Base-by-base conservation (phyloP, 2,888 invertebrate species). In the Lasioglossum leucozonium region DNA sequence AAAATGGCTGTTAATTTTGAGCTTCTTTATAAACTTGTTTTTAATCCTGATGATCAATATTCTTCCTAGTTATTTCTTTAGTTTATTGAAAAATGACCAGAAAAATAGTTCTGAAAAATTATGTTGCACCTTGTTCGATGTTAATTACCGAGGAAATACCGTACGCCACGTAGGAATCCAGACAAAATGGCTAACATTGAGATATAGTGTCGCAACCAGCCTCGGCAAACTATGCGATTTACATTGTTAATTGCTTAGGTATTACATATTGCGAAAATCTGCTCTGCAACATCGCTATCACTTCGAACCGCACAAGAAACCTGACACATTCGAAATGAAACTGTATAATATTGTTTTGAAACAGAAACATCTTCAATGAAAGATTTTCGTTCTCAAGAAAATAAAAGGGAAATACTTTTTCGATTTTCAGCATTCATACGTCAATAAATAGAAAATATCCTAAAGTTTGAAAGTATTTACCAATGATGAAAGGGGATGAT, bases 201-300 rank as follows among this genome's bases (percentile, higher is more conserved):
- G 44, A 72, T 78, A 72, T 75, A 84, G n/a, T 69, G 51, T 71
- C 62, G 30, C 34, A 55, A 72, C 55, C 74, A 37, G 30, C 37
- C 16, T 37, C 72, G 22, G 47, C 67, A 67, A 8, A 16, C 22
- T n/a, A n/a, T 13, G 16, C 47, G 47, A 26, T 67, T 30, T 44
- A 37, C 18, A 4, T 16, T 30, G 34, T 22, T 65, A 65, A 42
- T 44, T 44, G 26, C 37, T 47, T n/a, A 37, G 13, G 26, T 67
- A 55, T 71, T 42, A n/a, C n/a, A n/a, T n/a, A 34, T 55, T 4
- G 8, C 16, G 16, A 74, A 5, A 72, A 13, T 72, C 51, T 51
- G 13, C 11, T 22, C 11, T 40, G 18, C 34, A 16, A 22, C 11
- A 16, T 22, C 44, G 71, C 16, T 72, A 76, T 72, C 55, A 4